These are phyloP conservation scores for Plebejus melissa DNA, from an alignment of 2,888 invertebrate species.

Conservation along the genomic window DNA sequence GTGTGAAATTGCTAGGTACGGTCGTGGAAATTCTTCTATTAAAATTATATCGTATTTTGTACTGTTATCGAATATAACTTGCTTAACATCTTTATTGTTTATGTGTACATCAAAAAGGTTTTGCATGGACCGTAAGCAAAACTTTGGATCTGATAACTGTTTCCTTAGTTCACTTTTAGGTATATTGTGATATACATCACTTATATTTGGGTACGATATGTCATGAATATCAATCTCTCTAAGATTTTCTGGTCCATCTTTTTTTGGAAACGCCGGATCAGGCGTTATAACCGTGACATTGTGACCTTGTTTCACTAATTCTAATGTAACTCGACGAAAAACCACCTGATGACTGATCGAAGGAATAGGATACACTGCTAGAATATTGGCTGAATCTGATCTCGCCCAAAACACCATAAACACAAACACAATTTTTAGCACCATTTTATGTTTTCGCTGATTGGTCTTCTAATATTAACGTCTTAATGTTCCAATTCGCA, in stretches of 20 bases:
- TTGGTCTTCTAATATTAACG: too few relatives aligned
- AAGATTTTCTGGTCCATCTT: constrained; percentile 46
- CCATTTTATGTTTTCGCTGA: background rate
- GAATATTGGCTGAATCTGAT: constrained; percentile 39
- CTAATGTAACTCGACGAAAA: constrained; percentile 51
- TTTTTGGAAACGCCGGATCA: constrained; percentile 50
- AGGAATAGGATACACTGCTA: constrained; percentile 53
- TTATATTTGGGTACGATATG: constrained; percentile 39
- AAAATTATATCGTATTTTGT: constrained; percentile 19
- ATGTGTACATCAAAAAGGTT: background rate
- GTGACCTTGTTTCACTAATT: constrained; percentile 61
- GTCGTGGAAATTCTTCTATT: constrained; percentile 12
- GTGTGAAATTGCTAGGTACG: background rate
- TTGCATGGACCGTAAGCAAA: background rate
- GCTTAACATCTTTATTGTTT: background rate
- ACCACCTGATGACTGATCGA: constrained; percentile 66
- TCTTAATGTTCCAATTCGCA: too few relatives aligned
- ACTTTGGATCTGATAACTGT: background rate
- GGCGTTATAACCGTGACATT: constrained; percentile 59
- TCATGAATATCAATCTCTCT: constrained; percentile 54
- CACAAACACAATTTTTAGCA: background rate
- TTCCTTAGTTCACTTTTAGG: background rate
- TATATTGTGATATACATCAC: background rate
- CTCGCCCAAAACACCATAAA: background rate
- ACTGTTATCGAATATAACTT: background rate